A percentile compares a stretch with the other conserved stretches of the same genome.
phyloP scores from a whole-genome alignment of 2,797 vertebrate genomes.

The Lagorchestes hirsutus region DNA sequence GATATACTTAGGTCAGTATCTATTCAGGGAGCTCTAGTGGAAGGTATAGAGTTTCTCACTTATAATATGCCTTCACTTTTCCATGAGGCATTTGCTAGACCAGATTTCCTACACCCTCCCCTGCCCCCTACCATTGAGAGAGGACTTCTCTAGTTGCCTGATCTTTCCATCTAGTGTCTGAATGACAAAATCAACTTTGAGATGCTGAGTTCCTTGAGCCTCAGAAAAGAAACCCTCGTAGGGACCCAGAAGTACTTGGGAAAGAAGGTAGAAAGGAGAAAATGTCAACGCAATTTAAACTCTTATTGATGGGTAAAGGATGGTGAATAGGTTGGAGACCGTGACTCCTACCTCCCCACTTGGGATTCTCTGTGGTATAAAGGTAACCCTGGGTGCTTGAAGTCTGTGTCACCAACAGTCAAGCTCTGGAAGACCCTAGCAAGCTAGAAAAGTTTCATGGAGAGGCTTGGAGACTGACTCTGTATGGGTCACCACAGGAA shows the following conservation, averaged over 20 bases:
- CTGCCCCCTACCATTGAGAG: neutral
- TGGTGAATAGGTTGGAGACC: slow-evolving; percentile 46
- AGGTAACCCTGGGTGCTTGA: neutral
- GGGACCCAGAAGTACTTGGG: slow-evolving; percentile 38
- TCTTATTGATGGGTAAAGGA: slow-evolving; percentile 67
- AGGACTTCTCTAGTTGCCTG: neutral
- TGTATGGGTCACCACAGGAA: neutral
- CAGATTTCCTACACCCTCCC: neutral
- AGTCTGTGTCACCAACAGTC: neutral
- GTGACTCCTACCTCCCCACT: neutral
- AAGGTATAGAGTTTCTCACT: slow-evolving; percentile 19
- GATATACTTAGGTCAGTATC: slow-evolving; percentile 39
- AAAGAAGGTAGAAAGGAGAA: slow-evolving; percentile 58
- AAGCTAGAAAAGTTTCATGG: neutral
- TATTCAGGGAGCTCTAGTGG: neutral
- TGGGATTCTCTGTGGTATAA: neutral
- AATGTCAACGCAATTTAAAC: slow-evolving; percentile 55
- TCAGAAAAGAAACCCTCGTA: slow-evolving; percentile 52
- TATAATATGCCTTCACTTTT: neutral
- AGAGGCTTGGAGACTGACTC: neutral
- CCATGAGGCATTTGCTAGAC: neutral
- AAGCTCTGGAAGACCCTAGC: neutral
- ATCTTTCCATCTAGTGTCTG: slow-evolving; percentile 71
- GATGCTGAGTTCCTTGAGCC: slow-evolving; percentile 67
- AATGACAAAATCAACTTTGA: slow-evolving; percentile 70